Evolutionary conservation across 2,888 invertebrate species (phyloP).

Genomic region (Salpingus planirostris): DNA sequence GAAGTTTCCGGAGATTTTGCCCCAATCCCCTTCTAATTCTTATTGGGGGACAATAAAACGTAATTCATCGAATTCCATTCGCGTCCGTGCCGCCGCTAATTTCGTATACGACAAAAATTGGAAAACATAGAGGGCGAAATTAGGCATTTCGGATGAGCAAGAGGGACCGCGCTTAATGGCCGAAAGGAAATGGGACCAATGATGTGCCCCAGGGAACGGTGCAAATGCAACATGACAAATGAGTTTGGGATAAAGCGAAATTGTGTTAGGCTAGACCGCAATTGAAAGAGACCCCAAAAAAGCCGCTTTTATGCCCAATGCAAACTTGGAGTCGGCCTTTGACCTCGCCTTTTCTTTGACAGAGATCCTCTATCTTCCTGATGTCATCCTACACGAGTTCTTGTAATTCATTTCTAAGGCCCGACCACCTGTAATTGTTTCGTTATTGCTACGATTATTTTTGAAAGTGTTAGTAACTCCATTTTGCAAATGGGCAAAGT

Average conservation of each 20-base stretch:
- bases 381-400: too few species aligned
- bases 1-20: conserved; percentile 1
- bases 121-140: conserved; percentile 11
- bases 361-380: too few species aligned
- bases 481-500: too few species aligned
- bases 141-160: conserved; percentile 10
- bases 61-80: conserved; percentile 9
- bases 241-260: conserved; percentile 11
- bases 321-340: too few species aligned
- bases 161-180: too few species aligned
- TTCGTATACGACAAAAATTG: conserved; percentile 9
- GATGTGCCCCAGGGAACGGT: conserved; percentile 9
- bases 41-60: conserved; percentile 8
- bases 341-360: too few species aligned
- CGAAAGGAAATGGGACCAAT: conserved; percentile 9
- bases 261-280: conserved; percentile 12
- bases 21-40: background rate
- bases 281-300: conserved; percentile 3
- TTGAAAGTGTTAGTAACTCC: too few species aligned
- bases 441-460: too few species aligned
- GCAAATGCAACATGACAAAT: conserved; percentile 14
- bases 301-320: background rate
- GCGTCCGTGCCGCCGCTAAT: conserved; percentile 5
- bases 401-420: too few species aligned
- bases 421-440: too few species aligned